Base-by-base conservation (phyloP, 1,140 invertebrate genomes). In the Pentalonia nigronervosa region DNA sequence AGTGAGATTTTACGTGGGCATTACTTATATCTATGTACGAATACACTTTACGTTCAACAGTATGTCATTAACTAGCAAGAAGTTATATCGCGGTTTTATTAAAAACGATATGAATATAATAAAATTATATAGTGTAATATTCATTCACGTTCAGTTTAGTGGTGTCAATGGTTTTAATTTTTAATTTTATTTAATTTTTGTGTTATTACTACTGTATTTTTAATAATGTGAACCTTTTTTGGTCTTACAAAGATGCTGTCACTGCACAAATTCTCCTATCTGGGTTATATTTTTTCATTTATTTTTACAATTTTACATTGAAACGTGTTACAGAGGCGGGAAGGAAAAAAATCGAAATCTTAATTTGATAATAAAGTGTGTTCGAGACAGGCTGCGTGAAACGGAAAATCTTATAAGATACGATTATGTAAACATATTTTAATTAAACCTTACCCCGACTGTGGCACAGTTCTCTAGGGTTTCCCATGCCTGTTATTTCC, bases 351-450 rank as follows among this genome's bases (percentile, higher is more conserved):
- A 76, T 76, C 60, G 60, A 89, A 56, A 56, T 87, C 86, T 53
- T 89, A 89, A 89, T 53, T 41, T 53, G 87, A 89, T 47, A 34
- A 76, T 76, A 89, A 89, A 34, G 48, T 47, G 87, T 41, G 88
- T 89, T 89, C 1, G 88, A 50, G 88, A 89, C 50, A 53, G 50
- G 50, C 88, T 8, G n/a, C 87, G 87, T 21, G 34, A 56, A 89
- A 89, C 50, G 88, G 48, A 89, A 56, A 89, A 53, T n/a, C n/a
- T 88, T 34, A 34, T 53, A 53, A 86, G 45, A 86, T 86, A 86
- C 84, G 84, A 86, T 89, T 89, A 89, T 36, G 87, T 89, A 89
- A 89, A 89, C 88, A 48, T 41, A 56, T 89, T 89, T 89, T 89
- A 89, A 89, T 89, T 89, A 89, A 89, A 89, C n/a, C 17, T 50